These are phyloP conservation scores for Clistopyga incitator DNA, from an alignment of 2,888 invertebrate genomes.

Conservation along the genomic window DNA sequence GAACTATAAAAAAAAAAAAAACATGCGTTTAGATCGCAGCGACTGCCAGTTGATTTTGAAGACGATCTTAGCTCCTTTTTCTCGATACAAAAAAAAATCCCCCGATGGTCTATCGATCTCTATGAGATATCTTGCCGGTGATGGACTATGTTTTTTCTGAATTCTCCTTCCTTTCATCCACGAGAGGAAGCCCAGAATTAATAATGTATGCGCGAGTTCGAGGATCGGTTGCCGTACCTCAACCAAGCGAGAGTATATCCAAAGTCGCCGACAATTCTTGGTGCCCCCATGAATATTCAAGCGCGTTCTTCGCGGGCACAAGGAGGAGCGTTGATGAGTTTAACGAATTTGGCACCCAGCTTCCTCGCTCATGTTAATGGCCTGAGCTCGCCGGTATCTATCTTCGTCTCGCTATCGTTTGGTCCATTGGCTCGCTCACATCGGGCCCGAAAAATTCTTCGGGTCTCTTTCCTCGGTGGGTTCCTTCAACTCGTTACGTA, in stretches of 20 bases:
- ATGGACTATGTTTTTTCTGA: not conserved
- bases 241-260: constrained; percentile 50
- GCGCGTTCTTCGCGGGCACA: constrained; percentile 24
- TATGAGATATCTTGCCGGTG: constrained; percentile 10
- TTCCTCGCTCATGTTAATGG: constrained; percentile 66
- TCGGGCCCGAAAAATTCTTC: constrained; percentile 11
- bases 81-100: not conserved
- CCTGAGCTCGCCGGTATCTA: constrained; percentile 49
- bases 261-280: constrained; percentile 69
- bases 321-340: constrained; percentile 65
- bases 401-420: constrained; percentile 44
- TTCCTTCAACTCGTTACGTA: constrained; percentile 64
- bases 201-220: constrained; percentile 30
- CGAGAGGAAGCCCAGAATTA: not conserved
- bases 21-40: too few species aligned
- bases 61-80: not conserved
- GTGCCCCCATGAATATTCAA: constrained; percentile 71
- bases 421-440: not conserved
- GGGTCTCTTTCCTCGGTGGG: constrained; percentile 24
- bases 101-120: not conserved
- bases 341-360: constrained; percentile 71
- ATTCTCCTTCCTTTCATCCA: not conserved
- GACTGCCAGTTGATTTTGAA: too few species aligned
- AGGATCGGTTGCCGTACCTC: constrained; percentile 1
- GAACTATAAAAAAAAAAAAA: too few species aligned